Evolutionary conservation across 2,888 invertebrate genomes (phyloP).

Genomic region (Acrocyrtus sp.): DNA sequence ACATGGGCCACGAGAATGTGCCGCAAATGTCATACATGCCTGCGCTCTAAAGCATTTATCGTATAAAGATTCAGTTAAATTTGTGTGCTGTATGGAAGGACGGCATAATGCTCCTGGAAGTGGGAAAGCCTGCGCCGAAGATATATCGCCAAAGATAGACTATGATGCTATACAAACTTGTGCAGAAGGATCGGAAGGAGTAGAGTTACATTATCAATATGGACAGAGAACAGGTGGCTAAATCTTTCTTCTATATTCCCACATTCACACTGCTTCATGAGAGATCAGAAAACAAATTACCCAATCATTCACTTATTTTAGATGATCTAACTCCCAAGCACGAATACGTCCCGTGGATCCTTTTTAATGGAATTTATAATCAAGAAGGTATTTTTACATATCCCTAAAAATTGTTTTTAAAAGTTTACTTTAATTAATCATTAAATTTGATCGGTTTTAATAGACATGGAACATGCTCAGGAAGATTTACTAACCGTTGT

Average conservation of each 20-base stretch:
- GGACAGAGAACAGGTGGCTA: constrained; percentile 50
- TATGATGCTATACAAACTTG: constrained; percentile 35
- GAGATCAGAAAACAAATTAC: no score
- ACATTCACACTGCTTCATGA: no score
- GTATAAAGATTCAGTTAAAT: constrained; percentile 34
- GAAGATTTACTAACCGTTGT: constrained; percentile 45
- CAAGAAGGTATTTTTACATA: no score
- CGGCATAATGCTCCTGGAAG: constrained; percentile 42
- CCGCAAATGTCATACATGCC: constrained; percentile 50
- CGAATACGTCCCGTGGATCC: constrained; percentile 53
- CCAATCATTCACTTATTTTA: no score
- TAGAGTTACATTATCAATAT: constrained; percentile 35
- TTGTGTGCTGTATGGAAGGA: constrained; percentile 52
- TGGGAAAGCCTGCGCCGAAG: constrained; percentile 41
- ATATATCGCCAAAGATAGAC: constrained; percentile 33
- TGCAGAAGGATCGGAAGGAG: constrained; percentile 41
- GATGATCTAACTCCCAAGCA: constrained; percentile 40
- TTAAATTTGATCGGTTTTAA: no score
- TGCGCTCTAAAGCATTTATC: constrained; percentile 49
- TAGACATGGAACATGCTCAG: constrained; percentile 50
- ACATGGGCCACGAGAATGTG: constrained; percentile 57
- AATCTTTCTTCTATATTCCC: no score
- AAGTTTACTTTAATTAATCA: no score
- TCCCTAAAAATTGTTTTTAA: no score
- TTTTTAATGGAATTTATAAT: constrained; percentile 45